Evolutionary conservation across 2,888 invertebrate species (phyloP).

Genomic region (Erebia ligea): DNA sequence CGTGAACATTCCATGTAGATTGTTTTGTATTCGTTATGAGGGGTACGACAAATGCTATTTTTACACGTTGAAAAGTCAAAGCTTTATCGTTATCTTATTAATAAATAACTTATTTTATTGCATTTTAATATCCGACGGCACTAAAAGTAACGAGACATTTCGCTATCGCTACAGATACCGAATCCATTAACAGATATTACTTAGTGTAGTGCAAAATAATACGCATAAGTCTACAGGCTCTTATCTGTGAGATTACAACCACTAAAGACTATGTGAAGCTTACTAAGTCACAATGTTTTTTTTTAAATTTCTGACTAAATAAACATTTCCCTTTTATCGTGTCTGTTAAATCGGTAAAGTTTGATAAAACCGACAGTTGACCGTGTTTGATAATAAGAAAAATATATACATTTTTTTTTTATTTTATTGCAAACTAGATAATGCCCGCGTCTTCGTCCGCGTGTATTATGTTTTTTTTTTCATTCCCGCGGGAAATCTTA

Average conservation of each 20-base stretch:
- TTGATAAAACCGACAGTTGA: not conserved
- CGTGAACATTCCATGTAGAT: not conserved
- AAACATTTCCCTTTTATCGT: not conserved
- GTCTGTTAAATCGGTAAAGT: not conserved
- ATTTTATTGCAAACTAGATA: too few species aligned
- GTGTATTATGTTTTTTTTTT: too few species aligned
- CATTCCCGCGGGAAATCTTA: too few species aligned
- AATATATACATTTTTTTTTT: too few species aligned
- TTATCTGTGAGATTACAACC: slow-evolving; percentile 26
- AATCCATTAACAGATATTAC: slow-evolving; percentile 38
- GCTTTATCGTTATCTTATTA: slow-evolving; percentile 26
- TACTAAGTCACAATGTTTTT: not conserved
- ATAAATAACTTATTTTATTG: slow-evolving; percentile 35
- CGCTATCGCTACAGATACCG: slow-evolving; percentile 35
- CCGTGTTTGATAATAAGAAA: too few species aligned
- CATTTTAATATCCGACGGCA: slow-evolving; percentile 33
- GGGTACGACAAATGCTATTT: slow-evolving; percentile 7
- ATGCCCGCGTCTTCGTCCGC: too few species aligned
- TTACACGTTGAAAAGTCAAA: slow-evolving; percentile 18
- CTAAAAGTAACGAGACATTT: slow-evolving; percentile 39
- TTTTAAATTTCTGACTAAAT: slow-evolving; percentile 4
- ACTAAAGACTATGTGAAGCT: slow-evolving; percentile 23
- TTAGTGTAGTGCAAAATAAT: slow-evolving; percentile 26
- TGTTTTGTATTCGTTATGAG: not conserved
- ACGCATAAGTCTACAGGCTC: slow-evolving; percentile 26